These are phyloP conservation scores for Onthophagus sagittarius DNA, from an alignment of 2,888 invertebrate species.

Conservation along the genomic window DNA sequence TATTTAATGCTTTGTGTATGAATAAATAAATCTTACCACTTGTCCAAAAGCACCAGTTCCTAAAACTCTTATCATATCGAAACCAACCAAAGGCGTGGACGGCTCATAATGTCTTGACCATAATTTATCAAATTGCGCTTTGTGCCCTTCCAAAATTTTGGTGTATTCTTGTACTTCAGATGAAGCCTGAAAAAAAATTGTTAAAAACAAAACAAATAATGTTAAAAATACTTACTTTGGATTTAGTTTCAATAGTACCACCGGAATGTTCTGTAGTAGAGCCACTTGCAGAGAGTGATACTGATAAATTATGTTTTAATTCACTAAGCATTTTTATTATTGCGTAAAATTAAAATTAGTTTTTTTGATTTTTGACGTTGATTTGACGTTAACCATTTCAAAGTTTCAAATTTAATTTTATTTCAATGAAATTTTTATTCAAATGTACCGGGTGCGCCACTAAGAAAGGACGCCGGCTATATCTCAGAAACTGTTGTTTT, in stretches of 20 bases:
- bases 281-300: too few relatives aligned
- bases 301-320: too few relatives aligned
- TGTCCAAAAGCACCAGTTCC: conserved; percentile 92
- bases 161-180: conserved; percentile 35
- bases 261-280: too few relatives aligned
- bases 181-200: conserved; percentile 4
- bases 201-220: neutral
- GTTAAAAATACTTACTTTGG: neutral
- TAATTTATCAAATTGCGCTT: conserved; percentile 54
- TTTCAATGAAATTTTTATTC: too few relatives aligned
- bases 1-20: conserved; percentile 26
- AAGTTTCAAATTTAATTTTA: too few relatives aligned
- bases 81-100: conserved; percentile 52
- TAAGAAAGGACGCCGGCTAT: too few relatives aligned
- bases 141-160: conserved; percentile 52
- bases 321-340: too few relatives aligned
- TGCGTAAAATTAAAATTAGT: too few relatives aligned
- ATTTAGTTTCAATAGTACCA: neutral
- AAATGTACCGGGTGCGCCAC: too few relatives aligned
- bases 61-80: conserved; percentile 69
- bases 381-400: too few relatives aligned
- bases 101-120: conserved; percentile 47
- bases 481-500: too few relatives aligned
- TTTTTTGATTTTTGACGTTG: too few relatives aligned
- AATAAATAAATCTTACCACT: conserved; percentile 54